Percentiles rank a stretch among this genome's conserved stretches.
Evolutionary conservation across 2,888 invertebrate species (phyloP).

Genomic region (Epirrhoe tristata): DNA sequence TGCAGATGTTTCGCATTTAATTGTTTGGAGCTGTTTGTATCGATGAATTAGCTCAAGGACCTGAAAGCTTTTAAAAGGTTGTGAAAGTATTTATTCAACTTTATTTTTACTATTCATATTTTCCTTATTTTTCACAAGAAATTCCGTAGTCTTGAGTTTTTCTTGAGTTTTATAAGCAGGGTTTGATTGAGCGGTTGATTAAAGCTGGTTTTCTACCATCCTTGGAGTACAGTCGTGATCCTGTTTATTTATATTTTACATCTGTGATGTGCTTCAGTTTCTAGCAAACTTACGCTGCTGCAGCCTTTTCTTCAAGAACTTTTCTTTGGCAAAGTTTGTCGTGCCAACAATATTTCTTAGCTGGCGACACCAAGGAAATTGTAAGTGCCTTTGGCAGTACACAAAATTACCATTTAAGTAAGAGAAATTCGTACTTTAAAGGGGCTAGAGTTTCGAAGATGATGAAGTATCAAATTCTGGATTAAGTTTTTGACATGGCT

Average conservation of each 20-base stretch:
- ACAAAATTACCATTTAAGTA: constrained; percentile 23
- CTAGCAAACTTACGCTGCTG: too few species aligned
- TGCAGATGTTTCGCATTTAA: constrained; percentile 65
- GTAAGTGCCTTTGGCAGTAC: constrained; percentile 31
- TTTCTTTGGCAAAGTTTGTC: constrained; percentile 22
- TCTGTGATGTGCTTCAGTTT: too few species aligned
- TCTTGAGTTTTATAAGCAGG: too few species aligned
- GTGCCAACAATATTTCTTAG: constrained; percentile 15
- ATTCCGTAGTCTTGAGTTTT: too few species aligned
- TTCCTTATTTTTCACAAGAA: too few species aligned
- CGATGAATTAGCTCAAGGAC: neutral
- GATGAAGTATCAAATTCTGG: neutral
- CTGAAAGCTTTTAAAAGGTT: neutral
- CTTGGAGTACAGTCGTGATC: too few species aligned
- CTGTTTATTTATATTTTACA: too few species aligned
- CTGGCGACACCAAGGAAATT: constrained; percentile 14
- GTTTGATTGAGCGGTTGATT: too few species aligned
- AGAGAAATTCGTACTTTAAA: constrained; percentile 6
- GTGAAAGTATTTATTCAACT: too few species aligned
- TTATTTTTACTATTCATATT: too few species aligned
- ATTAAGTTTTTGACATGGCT: neutral
- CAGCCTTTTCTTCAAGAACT: constrained; percentile 2
- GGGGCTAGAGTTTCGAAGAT: neutral
- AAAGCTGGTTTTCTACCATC: too few species aligned
- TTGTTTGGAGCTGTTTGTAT: constrained; percentile 29